Conservation (phyloP, 2,888 invertebrate genomes). For the Eurytoma adleriae region DNA sequence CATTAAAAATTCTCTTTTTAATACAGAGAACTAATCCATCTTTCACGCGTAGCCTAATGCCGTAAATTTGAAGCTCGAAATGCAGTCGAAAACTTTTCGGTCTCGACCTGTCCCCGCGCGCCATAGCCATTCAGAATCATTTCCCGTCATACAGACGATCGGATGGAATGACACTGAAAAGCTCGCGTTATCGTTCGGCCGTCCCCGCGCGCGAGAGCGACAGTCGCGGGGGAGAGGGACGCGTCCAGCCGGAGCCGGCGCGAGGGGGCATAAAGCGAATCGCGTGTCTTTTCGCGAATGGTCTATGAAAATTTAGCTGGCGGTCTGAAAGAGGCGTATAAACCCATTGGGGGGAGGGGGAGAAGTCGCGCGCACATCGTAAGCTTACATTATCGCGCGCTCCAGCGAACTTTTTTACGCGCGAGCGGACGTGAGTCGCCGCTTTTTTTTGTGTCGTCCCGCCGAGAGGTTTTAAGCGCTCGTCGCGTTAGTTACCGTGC, state of each 20-base stretch:
- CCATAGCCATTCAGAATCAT: too few relatives aligned
- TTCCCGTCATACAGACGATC: too few relatives aligned
- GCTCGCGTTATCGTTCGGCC: slow-evolving; percentile 3
- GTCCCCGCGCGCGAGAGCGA: too few relatives aligned
- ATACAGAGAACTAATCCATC: too few relatives aligned
- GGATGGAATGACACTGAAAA: not conserved
- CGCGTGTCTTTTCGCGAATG: slow-evolving; percentile 38
- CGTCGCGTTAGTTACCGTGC: slow-evolving; percentile 20
- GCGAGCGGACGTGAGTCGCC: slow-evolving; percentile 9
- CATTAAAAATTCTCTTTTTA: too few relatives aligned
- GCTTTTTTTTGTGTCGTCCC: slow-evolving; percentile 45
- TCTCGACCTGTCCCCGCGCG: too few relatives aligned
- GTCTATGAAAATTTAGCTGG: slow-evolving; percentile 48
- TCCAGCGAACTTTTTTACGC: not conserved
- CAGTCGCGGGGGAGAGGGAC: not conserved
- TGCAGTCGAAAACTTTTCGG: too few relatives aligned
- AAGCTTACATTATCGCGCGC: slow-evolving; percentile 25
- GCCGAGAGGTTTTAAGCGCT: slow-evolving; percentile 50
- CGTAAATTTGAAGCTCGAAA: too few relatives aligned
- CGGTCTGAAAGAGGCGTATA: slow-evolving; percentile 32
- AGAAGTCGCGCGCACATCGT: not conserved
- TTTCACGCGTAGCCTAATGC: too few relatives aligned
- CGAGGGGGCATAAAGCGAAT: not conserved
- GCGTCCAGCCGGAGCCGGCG: not conserved
- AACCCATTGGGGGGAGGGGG: not conserved